Evolutionary conservation across 2,797 vertebrate species (phyloP), one percentile per base, ranked within the genome.

Genomic region (Centropyge bicolor): DNA sequence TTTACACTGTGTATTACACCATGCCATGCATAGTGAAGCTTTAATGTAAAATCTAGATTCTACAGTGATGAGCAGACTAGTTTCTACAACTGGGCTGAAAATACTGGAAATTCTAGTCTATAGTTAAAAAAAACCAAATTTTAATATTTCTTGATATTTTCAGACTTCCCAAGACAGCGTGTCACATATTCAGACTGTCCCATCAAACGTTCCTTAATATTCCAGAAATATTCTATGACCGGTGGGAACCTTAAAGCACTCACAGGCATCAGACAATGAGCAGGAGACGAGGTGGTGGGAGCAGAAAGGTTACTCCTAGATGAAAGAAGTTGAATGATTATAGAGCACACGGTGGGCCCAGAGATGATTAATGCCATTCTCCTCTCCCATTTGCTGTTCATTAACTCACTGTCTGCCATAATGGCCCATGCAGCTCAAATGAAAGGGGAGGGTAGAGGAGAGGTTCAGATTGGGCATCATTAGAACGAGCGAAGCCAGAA

Each of bases 381-480:
- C 94, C 88, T 94, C 94, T 95, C 87, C 92, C 93, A 95, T 97
- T 96, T 97, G 93, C 95, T 96, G 94, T 95, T 97, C 95, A 97
- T 97, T 97, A 97, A 96, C 96, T 97, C 95, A 96, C 95, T 96
- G 94, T 95, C 95, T 96, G 93, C 93, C 93, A 83, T 96, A 96
- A 96, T 95, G 95, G 95, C 94, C 92, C 74, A 91, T n/a, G n/a
- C n/a, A 59, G 83, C 82, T 92, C 92, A 94, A 96, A 97, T 96
- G 95, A 96, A 96, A 96, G 96, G 95, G 94, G 94, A 96, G 93
- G 90, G 69, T 63, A 94, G 95, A 88, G 90, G 91, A 95, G 93
- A 93, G 92, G 94, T 92, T 95, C 93, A 86, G 93, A 91, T 94
- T 96, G 93, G 92, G 93, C 93, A 91, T 96, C 95, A 96, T 97